Evolutionary conservation across 2,888 invertebrate species (phyloP).

Genomic region (Panopea generosa): DNA sequence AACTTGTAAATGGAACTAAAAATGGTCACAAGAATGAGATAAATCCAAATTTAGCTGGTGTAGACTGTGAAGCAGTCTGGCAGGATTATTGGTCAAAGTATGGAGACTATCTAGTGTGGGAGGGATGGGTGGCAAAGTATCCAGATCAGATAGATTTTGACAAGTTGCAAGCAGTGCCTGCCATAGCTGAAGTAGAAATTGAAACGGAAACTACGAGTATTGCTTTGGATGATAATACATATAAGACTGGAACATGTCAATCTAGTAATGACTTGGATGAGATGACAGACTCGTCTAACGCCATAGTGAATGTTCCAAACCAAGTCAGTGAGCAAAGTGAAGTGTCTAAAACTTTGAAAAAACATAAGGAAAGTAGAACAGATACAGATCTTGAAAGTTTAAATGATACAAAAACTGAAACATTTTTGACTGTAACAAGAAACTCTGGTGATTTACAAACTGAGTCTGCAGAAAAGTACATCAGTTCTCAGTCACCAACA

Average conservation of each 20-base stretch:
- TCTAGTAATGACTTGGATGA: background rate
- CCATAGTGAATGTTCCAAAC: background rate
- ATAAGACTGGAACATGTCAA: background rate
- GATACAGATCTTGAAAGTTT: background rate
- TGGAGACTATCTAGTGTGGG: conserved; percentile 81
- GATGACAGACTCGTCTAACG: background rate
- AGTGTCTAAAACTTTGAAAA: background rate
- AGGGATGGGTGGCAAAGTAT: conserved; percentile 81
- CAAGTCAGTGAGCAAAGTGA: background rate
- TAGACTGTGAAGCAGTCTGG: conserved; percentile 71
- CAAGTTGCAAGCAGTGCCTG: conserved; percentile 65
- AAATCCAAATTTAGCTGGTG: conserved; percentile 41
- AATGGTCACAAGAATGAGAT: conserved; percentile 5
- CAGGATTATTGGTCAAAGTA: conserved; percentile 79
- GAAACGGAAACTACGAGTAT: conserved; percentile 33
- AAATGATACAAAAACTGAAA: background rate
- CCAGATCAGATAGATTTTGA: conserved; percentile 78
- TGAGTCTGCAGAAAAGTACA: conserved; percentile 7
- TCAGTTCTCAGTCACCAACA: conserved; percentile 29
- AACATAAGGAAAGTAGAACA: background rate
- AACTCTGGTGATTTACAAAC: too few relatives aligned
- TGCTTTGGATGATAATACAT: background rate
- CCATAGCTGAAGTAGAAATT: conserved; percentile 70
- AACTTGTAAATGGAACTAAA: background rate
- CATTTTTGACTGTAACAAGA: background rate